These are phyloP conservation scores for Hucho hucho DNA, from an alignment of 2,113 vertebrate genomes.

Conservation along the genomic window DNA sequence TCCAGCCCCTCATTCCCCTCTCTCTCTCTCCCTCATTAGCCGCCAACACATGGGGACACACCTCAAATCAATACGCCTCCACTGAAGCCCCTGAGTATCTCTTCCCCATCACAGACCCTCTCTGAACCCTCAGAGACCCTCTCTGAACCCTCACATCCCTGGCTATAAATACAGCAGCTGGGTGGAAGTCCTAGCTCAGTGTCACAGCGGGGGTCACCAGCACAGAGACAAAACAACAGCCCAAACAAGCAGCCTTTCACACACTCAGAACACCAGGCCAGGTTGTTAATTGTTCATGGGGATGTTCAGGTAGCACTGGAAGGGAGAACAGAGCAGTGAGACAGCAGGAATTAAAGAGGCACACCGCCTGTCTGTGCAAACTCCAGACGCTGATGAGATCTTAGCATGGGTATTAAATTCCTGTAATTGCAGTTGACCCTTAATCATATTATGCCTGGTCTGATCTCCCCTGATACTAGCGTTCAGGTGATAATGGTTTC, in stretches of 20 bases:
- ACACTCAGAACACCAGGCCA: background rate
- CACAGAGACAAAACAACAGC: background rate
- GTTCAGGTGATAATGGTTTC: constrained; percentile 31
- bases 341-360: background rate
- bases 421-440: constrained; percentile 28
- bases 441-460: constrained; percentile 31
- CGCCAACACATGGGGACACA: constrained; percentile 20
- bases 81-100: constrained; percentile 14
- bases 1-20: constrained; percentile 8
- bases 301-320: background rate
- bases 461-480: constrained; percentile 26
- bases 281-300: background rate
- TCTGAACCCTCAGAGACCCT: background rate
- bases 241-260: background rate
- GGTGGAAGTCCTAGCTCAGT: background rate
- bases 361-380: constrained; percentile 26
- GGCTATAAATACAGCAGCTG: constrained; percentile 29
- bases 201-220: background rate
- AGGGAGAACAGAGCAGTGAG: background rate
- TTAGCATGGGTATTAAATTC: constrained; percentile 14
- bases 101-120: constrained; percentile 3
- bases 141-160: background rate
- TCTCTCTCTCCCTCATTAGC: constrained; percentile 25
- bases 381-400: constrained; percentile 16
- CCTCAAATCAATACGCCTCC: constrained; percentile 37